phyloP scores from a whole-genome alignment of 1,140 invertebrate species.

The Aphaenogaster floridana region DNA sequence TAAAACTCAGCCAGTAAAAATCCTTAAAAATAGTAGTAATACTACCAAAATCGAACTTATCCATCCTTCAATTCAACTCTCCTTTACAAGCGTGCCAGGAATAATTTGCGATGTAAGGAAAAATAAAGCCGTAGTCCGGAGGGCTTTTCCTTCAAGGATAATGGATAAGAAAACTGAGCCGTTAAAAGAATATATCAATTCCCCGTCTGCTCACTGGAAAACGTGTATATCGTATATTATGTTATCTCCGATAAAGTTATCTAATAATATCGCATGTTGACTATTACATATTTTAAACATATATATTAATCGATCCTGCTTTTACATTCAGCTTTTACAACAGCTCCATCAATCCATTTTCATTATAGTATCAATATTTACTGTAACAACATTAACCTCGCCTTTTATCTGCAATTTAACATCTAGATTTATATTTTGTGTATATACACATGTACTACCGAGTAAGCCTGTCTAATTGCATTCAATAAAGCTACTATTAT shows the following conservation, averaged over 20 bases:
- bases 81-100: conserved; percentile 55
- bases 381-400: too few relatives aligned
- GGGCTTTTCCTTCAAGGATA: conserved; percentile 38
- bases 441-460: too few relatives aligned
- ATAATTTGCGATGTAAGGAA: conserved; percentile 45
- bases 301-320: neutral
- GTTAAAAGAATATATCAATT: conserved; percentile 77
- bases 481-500: too few relatives aligned
- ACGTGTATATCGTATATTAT: neutral
- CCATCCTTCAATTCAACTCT: neutral
- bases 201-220: conserved; percentile 68
- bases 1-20: conserved; percentile 34
- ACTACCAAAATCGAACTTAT: conserved; percentile 60
- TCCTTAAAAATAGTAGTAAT: conserved; percentile 38
- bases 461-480: too few relatives aligned
- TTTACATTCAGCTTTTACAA: neutral
- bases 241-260: neutral
- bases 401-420: too few relatives aligned
- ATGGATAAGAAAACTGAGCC: conserved; percentile 56
- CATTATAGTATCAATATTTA: neutral
- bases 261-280: neutral
- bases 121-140: neutral
- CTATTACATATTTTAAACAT: neutral
- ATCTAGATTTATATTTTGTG: too few relatives aligned
- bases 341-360: neutral